These are phyloP conservation scores for Proterorhinus semilunaris DNA, from an alignment of 2,113 vertebrate genomes.

Conservation along the genomic window DNA sequence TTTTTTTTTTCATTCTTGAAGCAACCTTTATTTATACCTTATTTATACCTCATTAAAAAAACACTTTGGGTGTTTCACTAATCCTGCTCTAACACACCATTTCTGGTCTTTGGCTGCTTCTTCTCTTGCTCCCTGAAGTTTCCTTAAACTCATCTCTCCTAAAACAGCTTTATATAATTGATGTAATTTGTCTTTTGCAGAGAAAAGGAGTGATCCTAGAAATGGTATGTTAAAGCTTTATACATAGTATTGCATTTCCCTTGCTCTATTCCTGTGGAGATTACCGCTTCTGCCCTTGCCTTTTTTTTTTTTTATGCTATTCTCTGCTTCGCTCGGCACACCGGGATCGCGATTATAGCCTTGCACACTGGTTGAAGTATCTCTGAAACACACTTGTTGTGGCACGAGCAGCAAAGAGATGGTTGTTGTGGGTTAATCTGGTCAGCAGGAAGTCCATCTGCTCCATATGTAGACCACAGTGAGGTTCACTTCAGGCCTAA, in stretches of 20 bases:
- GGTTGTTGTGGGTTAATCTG: constrained; percentile 44
- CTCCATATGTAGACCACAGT: constrained; percentile 47
- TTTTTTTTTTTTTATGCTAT: neutral
- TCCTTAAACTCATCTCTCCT: neutral
- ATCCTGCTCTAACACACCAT: constrained; percentile 12
- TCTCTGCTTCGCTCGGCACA: neutral
- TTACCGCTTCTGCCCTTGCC: neutral
- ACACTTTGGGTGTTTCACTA: constrained; percentile 1
- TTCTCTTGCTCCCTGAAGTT: constrained; percentile 7
- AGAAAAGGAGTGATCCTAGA: constrained; percentile 75
- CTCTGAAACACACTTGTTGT: neutral
- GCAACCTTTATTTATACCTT: neutral
- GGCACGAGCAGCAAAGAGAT: constrained; percentile 3
- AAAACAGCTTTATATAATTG: constrained; percentile 33
- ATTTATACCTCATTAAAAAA: neutral
- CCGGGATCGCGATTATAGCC: neutral
- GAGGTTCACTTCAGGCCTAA: constrained; percentile 29
- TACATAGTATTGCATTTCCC: neutral
- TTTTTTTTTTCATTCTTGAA: neutral
- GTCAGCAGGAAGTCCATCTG: constrained; percentile 49
- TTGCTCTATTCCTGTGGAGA: neutral
- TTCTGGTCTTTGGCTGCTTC: constrained; percentile 8
- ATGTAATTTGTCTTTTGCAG: constrained; percentile 74
- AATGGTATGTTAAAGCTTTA: constrained; percentile 74
- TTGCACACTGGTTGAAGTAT: neutral